Conservation (phyloP, 2,888 invertebrate genomes). For the Subacronicta megacephala region DNA sequence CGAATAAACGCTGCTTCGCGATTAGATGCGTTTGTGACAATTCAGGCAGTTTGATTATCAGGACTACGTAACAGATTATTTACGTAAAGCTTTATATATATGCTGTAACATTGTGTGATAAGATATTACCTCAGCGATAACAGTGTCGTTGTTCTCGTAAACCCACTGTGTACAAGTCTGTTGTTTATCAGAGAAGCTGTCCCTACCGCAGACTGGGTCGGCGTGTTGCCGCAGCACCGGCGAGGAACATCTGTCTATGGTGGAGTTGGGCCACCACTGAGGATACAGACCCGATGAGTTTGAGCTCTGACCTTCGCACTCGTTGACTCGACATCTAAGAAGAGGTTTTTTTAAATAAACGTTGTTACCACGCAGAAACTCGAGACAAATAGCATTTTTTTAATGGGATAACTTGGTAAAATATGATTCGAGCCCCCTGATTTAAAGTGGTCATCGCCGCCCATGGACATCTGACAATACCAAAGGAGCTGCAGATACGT, state of each 20-base stretch:
- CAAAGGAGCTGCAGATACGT: too few species aligned
- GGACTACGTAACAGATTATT: too few species aligned
- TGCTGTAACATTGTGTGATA: not conserved
- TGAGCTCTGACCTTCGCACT: conserved; percentile 67
- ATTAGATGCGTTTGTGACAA: too few species aligned
- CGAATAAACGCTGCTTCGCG: too few species aligned
- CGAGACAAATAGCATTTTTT: too few species aligned
- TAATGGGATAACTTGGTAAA: too few species aligned
- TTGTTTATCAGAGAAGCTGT: conserved; percentile 62
- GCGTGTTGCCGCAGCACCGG: conserved; percentile 57
- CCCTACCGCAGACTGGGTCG: conserved; percentile 57
- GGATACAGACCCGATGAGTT: conserved; percentile 51
- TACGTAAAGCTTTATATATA: not conserved
- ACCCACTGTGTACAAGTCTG: conserved; percentile 73
- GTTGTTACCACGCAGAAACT: too few species aligned
- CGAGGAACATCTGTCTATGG: conserved; percentile 67
- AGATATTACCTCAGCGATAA: conserved; percentile 71
- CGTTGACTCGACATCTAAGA: conserved; percentile 72
- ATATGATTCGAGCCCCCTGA: too few species aligned
- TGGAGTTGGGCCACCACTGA: conserved; percentile 75
- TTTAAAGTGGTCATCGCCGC: too few species aligned
- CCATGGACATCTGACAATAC: too few species aligned
- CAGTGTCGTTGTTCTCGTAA: conserved; percentile 75
- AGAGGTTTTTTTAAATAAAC: not conserved
- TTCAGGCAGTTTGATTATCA: not conserved